These are phyloP conservation scores for Heliconius hortense DNA, from an alignment of 2,888 invertebrate species.

Conservation along the genomic window DNA sequence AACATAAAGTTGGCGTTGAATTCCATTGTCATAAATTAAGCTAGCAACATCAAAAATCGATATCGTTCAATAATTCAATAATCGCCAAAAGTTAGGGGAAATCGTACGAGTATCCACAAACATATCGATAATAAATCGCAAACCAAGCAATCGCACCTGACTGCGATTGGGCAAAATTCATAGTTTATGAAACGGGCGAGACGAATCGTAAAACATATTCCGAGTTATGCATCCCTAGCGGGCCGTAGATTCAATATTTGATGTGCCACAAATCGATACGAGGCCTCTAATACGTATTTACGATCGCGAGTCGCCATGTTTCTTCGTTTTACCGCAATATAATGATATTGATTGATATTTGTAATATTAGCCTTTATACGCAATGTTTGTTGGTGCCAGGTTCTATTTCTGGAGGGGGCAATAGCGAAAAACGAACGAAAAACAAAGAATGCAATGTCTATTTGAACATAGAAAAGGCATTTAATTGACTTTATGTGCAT, in stretches of 20 bases:
- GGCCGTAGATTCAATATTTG: conserved; percentile 72
- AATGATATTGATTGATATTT: neutral
- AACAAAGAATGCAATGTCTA: too few species aligned
- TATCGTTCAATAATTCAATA: conserved; percentile 47
- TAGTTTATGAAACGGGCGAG: conserved; percentile 68
- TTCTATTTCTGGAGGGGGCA: too few species aligned
- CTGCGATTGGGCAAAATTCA: conserved; percentile 72
- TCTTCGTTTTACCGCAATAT: conserved; percentile 31
- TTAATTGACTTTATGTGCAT: too few species aligned
- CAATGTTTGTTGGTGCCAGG: too few species aligned
- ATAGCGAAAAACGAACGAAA: too few species aligned
- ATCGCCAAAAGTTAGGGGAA: conserved; percentile 50
- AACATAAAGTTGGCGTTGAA: neutral
- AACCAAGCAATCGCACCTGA: conserved; percentile 73
- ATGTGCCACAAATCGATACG: conserved; percentile 71
- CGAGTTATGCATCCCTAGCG: conserved; percentile 67
- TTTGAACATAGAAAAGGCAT: too few species aligned
- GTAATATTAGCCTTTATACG: neutral
- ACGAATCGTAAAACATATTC: conserved; percentile 61
- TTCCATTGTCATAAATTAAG: neutral
- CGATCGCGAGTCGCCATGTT: conserved; percentile 27
- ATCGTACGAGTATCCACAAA: conserved; percentile 39
- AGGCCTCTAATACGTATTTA: conserved; percentile 43
- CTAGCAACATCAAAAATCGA: conserved; percentile 37
- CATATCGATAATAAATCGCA: conserved; percentile 68